These are phyloP conservation scores for Mustela lutreola DNA, from an alignment of 2,113 vertebrate species.

Conservation along the genomic window DNA sequence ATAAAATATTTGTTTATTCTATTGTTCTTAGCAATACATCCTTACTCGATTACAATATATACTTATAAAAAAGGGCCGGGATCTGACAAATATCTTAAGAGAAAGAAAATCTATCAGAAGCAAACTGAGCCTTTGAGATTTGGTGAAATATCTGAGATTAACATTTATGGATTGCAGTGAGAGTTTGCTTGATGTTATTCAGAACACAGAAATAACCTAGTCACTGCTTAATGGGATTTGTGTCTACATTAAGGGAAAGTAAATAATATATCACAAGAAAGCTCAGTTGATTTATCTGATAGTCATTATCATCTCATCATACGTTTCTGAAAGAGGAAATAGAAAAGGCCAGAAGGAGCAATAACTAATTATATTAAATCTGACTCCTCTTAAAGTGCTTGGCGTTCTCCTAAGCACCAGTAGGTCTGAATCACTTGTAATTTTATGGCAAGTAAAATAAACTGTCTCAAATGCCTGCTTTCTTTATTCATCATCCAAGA, in stretches of 20 bases:
- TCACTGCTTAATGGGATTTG: constrained; percentile 30
- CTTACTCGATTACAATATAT: neutral
- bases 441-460: constrained; percentile 18
- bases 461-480: neutral
- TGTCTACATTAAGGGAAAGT: constrained; percentile 47
- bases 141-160: neutral
- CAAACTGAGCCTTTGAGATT: constrained; percentile 37
- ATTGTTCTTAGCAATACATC: neutral
- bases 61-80: neutral
- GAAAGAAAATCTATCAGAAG: constrained; percentile 31
- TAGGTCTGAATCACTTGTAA: neutral
- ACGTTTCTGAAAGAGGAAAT: constrained; percentile 27
- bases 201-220: constrained; percentile 20
- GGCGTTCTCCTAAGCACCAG: neutral
- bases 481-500: neutral
- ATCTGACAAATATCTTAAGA: neutral
- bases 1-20: neutral
- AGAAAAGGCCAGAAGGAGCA: neutral
- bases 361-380: constrained; percentile 2
- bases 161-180: neutral
- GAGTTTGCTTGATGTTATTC: neutral
- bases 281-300: neutral
- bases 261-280: constrained; percentile 62
- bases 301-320: constrained; percentile 1
- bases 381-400: neutral